A percentile compares a stretch with the other conserved stretches of the same genome.
These are phyloP conservation scores for Emys orbicularis DNA, from an alignment of 2,797 vertebrate genomes.

Conservation along the genomic window DNA sequence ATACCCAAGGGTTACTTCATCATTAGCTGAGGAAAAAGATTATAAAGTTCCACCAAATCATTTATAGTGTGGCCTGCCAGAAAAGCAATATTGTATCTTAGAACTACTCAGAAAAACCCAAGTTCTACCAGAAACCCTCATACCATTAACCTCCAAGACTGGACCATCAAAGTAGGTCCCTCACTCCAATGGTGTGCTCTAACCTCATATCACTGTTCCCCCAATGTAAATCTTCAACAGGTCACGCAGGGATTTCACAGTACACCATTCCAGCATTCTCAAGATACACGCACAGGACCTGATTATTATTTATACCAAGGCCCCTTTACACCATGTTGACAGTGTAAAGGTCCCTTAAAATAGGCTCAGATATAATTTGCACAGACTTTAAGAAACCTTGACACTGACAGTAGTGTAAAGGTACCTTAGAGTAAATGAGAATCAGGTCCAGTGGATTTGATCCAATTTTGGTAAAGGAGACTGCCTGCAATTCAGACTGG, in stretches of 20 bases:
- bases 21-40: neutral
- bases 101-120: too few species aligned
- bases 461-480: neutral
- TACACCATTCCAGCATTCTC: neutral
- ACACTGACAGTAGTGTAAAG: neutral
- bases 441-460: neutral
- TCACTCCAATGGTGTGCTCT: too few species aligned
- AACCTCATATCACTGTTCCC: neutral
- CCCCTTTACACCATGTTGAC: neutral
- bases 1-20: neutral
- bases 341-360: neutral
- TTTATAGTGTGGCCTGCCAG: neutral
- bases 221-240: accelerated
- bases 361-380: neutral
- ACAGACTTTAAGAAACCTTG: neutral
- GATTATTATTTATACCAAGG: neutral
- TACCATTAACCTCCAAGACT: too few species aligned
- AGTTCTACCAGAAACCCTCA: too few species aligned
- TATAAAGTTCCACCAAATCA: neutral
- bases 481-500: neutral
- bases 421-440: neutral
- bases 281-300: neutral
- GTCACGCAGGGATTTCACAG: neutral
- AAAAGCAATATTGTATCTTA: too few species aligned
- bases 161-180: too few species aligned